Conservation (phyloP, 2,888 invertebrate genomes). For the Pyrocoelia pectoralis region DNA sequence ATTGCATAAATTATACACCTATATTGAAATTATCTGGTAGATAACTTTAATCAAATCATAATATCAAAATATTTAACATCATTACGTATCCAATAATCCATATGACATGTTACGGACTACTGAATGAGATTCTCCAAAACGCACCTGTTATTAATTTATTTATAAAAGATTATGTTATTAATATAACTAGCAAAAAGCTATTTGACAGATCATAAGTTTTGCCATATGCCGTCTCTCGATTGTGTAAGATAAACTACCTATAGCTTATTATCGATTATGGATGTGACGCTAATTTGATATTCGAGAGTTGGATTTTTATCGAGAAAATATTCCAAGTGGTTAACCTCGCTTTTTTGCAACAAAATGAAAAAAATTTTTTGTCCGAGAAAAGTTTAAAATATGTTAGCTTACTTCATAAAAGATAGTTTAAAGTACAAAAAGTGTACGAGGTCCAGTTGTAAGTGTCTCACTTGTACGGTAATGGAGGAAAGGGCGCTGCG, state of each 20-base stretch:
- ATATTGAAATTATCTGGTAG: slow-evolving; percentile 12
- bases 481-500: too few relatives aligned
- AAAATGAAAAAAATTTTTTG: too few relatives aligned
- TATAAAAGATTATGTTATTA: slow-evolving; percentile 42
- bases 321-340: too few relatives aligned
- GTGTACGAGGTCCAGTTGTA: too few relatives aligned
- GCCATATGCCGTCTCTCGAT: slow-evolving; percentile 28
- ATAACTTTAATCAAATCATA: slow-evolving; percentile 17
- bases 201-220: slow-evolving; percentile 38
- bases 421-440: too few relatives aligned
- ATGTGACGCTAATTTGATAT: background rate
- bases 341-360: too few relatives aligned
- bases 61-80: background rate
- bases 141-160: slow-evolving; percentile 40
- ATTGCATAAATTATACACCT: slow-evolving; percentile 14
- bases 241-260: slow-evolving; percentile 17
- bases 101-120: slow-evolving; percentile 29
- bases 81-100: background rate
- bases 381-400: too few relatives aligned
- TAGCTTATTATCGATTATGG: slow-evolving; percentile 13
- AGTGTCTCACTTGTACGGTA: too few relatives aligned
- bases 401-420: too few relatives aligned
- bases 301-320: too few relatives aligned
- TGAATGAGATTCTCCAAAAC: slow-evolving; percentile 25
- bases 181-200: slow-evolving; percentile 42